A percentile compares a stretch with the other conserved stretches of the same genome.
These are phyloP conservation scores for Ypsolopha sequella DNA, from an alignment of 2,888 invertebrate genomes.

Conservation along the genomic window DNA sequence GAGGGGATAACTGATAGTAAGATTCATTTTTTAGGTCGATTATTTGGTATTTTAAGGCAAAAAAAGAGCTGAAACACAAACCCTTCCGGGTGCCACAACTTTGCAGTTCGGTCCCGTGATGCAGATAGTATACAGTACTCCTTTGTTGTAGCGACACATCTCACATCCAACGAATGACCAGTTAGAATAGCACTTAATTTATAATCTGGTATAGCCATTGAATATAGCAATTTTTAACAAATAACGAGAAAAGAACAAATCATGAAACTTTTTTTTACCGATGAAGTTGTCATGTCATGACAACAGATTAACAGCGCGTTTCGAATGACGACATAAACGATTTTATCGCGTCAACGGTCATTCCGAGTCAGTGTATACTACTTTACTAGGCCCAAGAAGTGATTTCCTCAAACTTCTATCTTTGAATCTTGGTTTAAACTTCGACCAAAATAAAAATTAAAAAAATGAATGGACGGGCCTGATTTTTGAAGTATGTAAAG, in stretches of 20 bases:
- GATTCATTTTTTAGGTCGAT: neutral
- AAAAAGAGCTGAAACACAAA: slow-evolving; percentile 20
- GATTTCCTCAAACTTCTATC: too few species aligned
- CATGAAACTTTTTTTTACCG: neutral
- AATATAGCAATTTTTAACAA: slow-evolving; percentile 13
- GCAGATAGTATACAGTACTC: slow-evolving; percentile 86
- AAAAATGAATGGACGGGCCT: too few species aligned
- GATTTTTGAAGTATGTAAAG: too few species aligned
- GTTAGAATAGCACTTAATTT: slow-evolving; percentile 83
- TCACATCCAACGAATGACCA: slow-evolving; percentile 89
- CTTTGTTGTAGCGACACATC: slow-evolving; percentile 76
- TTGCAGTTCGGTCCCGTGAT: slow-evolving; percentile 89
- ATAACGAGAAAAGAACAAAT: neutral
- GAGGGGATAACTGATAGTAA: neutral
- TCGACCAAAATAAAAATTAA: too few species aligned
- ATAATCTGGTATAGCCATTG: slow-evolving; percentile 72
- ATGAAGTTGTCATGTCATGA: slow-evolving; percentile 45
- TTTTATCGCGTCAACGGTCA: too few species aligned
- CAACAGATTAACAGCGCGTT: slow-evolving; percentile 4
- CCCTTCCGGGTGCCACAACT: slow-evolving; percentile 87
- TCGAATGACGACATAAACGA: too few species aligned
- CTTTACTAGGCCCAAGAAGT: too few species aligned
- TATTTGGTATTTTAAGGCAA: neutral
- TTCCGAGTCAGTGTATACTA: too few species aligned
- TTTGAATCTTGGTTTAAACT: too few species aligned